Evolutionary conservation across 2,797 vertebrate genomes (phyloP).

Genomic region (Sorex maritimensis): DNA sequence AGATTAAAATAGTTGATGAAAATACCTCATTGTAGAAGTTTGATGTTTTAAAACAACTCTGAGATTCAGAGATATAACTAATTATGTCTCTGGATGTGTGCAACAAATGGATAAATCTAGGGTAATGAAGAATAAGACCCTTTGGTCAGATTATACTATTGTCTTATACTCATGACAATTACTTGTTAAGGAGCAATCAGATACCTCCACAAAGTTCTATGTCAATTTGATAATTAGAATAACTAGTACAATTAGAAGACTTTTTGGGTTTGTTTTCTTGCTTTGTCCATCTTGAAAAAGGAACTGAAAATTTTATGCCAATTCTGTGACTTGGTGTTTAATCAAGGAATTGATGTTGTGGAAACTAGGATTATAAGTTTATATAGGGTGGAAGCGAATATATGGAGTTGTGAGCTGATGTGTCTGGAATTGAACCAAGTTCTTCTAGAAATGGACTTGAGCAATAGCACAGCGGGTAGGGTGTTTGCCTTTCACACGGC

Average conservation of each 20-base stretch:
- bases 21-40: constrained; percentile 61
- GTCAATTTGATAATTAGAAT: background rate
- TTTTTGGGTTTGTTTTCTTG: constrained; percentile 7
- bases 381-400: background rate
- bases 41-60: constrained; percentile 71
- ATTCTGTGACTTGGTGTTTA: constrained; percentile 8
- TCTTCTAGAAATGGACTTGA: background rate
- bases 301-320: background rate
- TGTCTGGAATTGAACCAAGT: background rate
- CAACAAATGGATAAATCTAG: constrained; percentile 10
- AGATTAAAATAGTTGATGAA: constrained; percentile 76
- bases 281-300: constrained; percentile 22
- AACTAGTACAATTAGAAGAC: constrained; percentile 21
- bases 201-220: background rate
- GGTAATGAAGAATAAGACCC: constrained; percentile 31
- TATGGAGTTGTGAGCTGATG: background rate
- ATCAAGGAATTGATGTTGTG: background rate
- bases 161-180: background rate
- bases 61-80: constrained; percentile 59
- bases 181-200: constrained; percentile 16
- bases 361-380: background rate
- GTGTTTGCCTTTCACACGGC: too few species aligned
- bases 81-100: background rate
- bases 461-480: too few species aligned
- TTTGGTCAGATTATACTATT: constrained; percentile 25